Percentiles rank a stretch among this genome's conserved stretches.
Evolutionary conservation across 2,888 invertebrate species (phyloP).

Genomic region (Eulithis testata): DNA sequence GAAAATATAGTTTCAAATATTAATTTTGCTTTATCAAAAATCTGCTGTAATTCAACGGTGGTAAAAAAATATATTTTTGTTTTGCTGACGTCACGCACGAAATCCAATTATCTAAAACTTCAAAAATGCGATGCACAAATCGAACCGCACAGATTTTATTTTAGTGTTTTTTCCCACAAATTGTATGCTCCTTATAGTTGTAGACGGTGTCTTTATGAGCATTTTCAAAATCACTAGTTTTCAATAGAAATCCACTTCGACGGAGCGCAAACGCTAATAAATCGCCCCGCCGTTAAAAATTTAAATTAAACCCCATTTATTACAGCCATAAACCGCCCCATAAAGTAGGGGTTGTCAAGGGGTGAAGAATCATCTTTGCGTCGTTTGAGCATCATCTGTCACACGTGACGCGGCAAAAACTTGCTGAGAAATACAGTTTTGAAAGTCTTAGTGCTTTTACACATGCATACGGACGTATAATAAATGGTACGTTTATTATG

Average conservation of each 20-base stretch:
- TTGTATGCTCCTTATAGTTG: too few species aligned
- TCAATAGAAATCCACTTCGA: constrained; percentile 22
- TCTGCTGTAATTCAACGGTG: too few species aligned
- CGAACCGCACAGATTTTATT: neutral
- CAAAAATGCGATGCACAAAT: too few species aligned
- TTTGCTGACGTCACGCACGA: too few species aligned
- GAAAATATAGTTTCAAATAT: too few species aligned
- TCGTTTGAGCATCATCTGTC: constrained; percentile 37
- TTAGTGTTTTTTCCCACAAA: neutral
- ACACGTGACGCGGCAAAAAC: constrained; percentile 37
- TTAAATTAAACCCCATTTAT: constrained; percentile 47
- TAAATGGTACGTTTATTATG: too few species aligned
- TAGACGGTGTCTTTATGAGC: neutral
- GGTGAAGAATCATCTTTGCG: constrained; percentile 34
- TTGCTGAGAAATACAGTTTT: constrained; percentile 32
- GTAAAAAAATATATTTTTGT: too few species aligned
- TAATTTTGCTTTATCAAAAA: too few species aligned
- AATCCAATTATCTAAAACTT: too few species aligned
- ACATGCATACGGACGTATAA: too few species aligned
- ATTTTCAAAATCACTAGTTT: constrained; percentile 22
- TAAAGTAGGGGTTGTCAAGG: constrained; percentile 38
- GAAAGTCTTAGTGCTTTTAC: constrained; percentile 4
- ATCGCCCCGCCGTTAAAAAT: constrained; percentile 40
- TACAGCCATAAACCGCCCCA: constrained; percentile 42
- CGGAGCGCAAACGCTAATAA: constrained; percentile 35